A percentile compares a stretch with the other conserved stretches of the same genome.
These are phyloP conservation scores for Thunnus albacares DNA, from an alignment of 2,797 vertebrate genomes.

Conservation along the genomic window DNA sequence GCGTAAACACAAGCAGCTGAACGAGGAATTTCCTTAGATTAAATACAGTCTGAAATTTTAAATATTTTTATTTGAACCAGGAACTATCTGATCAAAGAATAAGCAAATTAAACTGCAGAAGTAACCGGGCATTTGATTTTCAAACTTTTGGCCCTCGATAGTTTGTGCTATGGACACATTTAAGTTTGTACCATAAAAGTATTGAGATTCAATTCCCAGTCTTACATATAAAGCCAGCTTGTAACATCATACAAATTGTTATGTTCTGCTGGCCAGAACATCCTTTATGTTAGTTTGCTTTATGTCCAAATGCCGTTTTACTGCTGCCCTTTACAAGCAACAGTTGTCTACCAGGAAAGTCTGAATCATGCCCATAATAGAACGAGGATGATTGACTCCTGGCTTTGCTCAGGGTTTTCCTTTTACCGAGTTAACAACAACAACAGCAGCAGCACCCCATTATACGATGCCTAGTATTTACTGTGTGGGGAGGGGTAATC, in stretches of 20 bases:
- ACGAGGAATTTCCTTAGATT: background rate
- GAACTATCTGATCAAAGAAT: background rate
- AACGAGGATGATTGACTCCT: conserved; percentile 70
- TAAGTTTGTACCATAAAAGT: conserved; percentile 4
- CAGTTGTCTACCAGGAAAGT: conserved; percentile 74
- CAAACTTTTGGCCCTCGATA: background rate
- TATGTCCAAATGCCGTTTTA: conserved; percentile 39
- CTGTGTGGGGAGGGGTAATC: conserved; percentile 62
- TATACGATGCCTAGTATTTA: conserved; percentile 62
- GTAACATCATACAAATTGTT: background rate
- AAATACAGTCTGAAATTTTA: background rate
- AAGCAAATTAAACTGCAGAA: background rate
- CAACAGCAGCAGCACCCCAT: conserved; percentile 51
- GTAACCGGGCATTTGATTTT: background rate
- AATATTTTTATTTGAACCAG: background rate
- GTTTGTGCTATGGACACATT: background rate
- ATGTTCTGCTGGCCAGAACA: conserved; percentile 5
- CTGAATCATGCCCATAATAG: conserved; percentile 73
- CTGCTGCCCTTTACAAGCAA: conserved; percentile 60
- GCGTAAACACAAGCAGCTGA: background rate
- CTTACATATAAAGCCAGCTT: background rate
- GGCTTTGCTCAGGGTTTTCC: conserved; percentile 69
- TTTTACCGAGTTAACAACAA: conserved; percentile 67
- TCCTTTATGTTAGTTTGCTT: conserved; percentile 24
- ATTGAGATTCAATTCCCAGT: background rate